Evolutionary conservation across 2,797 vertebrate genomes (phyloP).

Genomic region (Chaetophractus vellerosus): DNA sequence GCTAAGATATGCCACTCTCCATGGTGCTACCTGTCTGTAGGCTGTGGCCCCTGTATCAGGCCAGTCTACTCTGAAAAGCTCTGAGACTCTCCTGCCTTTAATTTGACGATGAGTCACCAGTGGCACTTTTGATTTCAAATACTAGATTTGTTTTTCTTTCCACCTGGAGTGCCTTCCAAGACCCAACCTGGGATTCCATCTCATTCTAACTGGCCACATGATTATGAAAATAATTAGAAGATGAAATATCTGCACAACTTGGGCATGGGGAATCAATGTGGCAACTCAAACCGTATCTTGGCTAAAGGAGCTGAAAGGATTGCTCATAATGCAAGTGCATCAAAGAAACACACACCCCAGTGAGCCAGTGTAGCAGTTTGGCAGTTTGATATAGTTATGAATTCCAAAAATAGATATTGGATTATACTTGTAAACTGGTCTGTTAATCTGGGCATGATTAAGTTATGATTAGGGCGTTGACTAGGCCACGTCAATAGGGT

Average conservation of each 20-base stretch:
- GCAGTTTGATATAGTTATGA: no score
- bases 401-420: no score
- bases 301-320: background rate
- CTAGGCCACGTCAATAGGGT: no score
- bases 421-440: no score
- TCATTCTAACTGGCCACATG: no score
- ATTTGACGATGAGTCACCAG: background rate
- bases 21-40: rapidly evolving
- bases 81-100: background rate
- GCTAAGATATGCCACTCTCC: rapidly evolving
- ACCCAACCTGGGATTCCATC: background rate
- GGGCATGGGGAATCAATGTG: background rate
- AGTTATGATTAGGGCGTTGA: no score
- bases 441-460: no score
- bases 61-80: background rate
- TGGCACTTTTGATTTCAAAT: background rate
- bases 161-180: background rate
- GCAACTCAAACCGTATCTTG: background rate
- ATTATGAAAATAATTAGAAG: background rate
- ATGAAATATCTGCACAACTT: background rate
- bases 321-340: background rate
- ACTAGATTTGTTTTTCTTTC: background rate
- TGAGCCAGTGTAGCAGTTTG: no score
- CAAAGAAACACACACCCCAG: rapidly evolving
- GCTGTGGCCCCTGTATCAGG: rapidly evolving